Evolutionary conservation across 1,140 invertebrate genomes (phyloP).

Genomic region (Muscidifurax raptorellus): DNA sequence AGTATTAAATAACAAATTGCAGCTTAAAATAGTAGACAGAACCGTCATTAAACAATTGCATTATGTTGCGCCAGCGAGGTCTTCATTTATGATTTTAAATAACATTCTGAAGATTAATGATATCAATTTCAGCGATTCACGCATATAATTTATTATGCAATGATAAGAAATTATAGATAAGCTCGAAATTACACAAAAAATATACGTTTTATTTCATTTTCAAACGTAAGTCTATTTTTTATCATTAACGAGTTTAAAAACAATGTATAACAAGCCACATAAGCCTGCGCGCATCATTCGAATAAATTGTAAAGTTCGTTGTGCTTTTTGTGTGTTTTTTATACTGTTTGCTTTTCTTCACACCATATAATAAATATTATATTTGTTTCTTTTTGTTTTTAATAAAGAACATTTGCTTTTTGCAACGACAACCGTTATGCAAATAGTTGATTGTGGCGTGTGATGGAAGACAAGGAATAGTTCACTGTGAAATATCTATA

Average conservation of each 20-base stretch:
- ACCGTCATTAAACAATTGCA: not conserved
- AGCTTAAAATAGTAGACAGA: slow-evolving; percentile 14
- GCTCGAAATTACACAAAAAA: slow-evolving; percentile 1
- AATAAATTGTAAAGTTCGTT: slow-evolving; percentile 32
- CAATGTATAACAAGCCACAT: not conserved
- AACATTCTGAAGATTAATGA: no score
- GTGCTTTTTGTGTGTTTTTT: slow-evolving; percentile 4
- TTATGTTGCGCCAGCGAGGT: not conserved
- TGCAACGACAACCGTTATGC: slow-evolving; percentile 7
- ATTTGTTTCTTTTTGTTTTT: not conserved
- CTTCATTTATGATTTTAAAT: no score
- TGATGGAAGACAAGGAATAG: slow-evolving; percentile 45
- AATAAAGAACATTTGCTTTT: not conserved
- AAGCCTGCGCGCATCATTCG: slow-evolving; percentile 12
- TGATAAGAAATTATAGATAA: not conserved
- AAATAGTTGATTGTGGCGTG: slow-evolving; percentile 29
- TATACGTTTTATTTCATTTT: not conserved
- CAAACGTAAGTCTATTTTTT: no score
- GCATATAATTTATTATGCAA: not conserved
- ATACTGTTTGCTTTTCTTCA: slow-evolving; percentile 5
- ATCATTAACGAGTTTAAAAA: not conserved
- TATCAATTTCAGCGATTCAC: no score
- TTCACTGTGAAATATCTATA: slow-evolving; percentile 15
- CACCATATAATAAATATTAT: slow-evolving; percentile 6
- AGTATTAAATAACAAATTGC: not conserved